Evolutionary conservation across 2,797 vertebrate genomes (phyloP).

Genomic region (Carcharodon carcharias): DNA sequence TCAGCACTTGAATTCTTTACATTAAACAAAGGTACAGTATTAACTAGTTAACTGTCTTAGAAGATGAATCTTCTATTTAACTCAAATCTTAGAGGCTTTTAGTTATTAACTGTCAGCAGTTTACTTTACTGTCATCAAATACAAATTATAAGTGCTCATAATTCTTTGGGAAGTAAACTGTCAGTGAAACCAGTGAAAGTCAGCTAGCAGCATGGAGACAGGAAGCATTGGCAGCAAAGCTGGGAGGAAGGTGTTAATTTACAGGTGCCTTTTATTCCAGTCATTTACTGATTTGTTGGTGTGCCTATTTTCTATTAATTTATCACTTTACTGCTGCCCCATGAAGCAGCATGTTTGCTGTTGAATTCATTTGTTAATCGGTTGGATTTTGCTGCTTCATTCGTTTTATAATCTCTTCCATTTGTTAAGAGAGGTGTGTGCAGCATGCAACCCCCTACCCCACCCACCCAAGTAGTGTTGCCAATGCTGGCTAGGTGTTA

Average conservation of each 20-base stretch:
- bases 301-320: neutral
- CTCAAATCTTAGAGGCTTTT: neutral
- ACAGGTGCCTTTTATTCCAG: neutral
- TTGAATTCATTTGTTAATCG: neutral
- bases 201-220: neutral
- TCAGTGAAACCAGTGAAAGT: neutral
- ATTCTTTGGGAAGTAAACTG: neutral
- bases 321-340: neutral
- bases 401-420: neutral
- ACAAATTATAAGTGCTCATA: neutral
- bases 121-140: neutral
- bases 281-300: neutral
- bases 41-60: too few relatives aligned
- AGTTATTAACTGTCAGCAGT: neutral
- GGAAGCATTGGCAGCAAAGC: neutral
- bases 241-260: neutral
- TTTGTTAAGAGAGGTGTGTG: neutral
- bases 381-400: neutral
- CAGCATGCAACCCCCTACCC: too few relatives aligned
- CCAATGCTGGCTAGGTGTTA: too few relatives aligned
- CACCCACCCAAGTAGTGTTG: too few relatives aligned
- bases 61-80: neutral
- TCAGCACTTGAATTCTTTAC: neutral
- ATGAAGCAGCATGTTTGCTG: neutral
- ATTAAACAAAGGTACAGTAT: neutral